Base-by-base conservation (phyloP, 2,797 vertebrate genomes). In the Pagetopsis macropterus region DNA sequence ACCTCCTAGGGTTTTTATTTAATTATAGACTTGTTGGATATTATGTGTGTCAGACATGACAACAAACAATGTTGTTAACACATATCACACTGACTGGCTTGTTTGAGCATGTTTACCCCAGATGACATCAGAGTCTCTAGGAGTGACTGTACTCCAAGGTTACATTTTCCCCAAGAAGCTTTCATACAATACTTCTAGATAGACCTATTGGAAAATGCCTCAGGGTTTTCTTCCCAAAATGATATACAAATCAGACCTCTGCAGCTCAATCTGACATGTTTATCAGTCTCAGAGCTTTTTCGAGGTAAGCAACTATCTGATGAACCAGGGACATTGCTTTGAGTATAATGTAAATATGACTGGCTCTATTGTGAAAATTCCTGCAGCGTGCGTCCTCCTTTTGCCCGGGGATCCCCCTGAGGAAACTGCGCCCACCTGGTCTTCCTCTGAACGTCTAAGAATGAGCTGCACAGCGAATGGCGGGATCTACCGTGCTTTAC, bases 341-440 rank as follows among this genome's bases (percentile, higher is more conserved):
- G 11, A 33, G 27, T n/a, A 3, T 23, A 19, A 65, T 17, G 41
- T 8, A 52, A 75, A 62, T 60, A 13, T 3, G 19, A 52, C 70
- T 8, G 11, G n/a, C n/a, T 76, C 76, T 51, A 45, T 43, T 75
- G 70, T 68, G n/a, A 62, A 56, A 49, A 71, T 76, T 77, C 75
- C 67, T 77, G 3, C 15, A 16, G 59, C 1, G 40, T 68, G 81
- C 40, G 54, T 82, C 85, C 70, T 65, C 43, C 5, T 21, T 19
- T 61, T 19, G 40, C 69, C 58, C 48, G 1, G 70, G 75, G 64
- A 52, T 59, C 65, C 74, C 82, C 62, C 40, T 1, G 50, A 83
- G 84, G 80, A 86, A 83, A 68, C 79, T 68, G 74, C 62, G 3
- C 62, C 78, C 76, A 85, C 51, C 69, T 63, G 10, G 17, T 52